Percentiles rank a stretch among this genome's conserved stretches.
phyloP scores from a whole-genome alignment of 2,888 invertebrate genomes.

The Oasisia sp. region DNA sequence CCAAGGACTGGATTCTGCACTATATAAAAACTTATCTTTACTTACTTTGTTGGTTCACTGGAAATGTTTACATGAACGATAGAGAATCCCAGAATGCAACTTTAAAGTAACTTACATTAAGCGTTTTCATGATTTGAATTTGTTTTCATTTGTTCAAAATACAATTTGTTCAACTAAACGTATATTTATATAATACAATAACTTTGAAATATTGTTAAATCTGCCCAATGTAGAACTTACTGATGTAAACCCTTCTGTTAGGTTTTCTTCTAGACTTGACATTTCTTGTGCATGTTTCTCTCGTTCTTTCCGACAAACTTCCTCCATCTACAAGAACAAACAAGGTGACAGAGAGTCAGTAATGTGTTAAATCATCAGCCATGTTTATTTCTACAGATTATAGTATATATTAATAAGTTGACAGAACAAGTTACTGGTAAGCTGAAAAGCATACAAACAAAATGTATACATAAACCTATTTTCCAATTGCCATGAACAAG shows the following conservation, averaged over 20 bases:
- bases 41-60: too few species aligned
- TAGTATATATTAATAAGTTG: not conserved
- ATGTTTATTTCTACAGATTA: too few species aligned
- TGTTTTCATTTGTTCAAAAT: not conserved
- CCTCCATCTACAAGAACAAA: conserved; percentile 50
- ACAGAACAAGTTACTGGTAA: not conserved
- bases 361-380: too few species aligned
- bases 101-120: not conserved
- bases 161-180: not conserved
- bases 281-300: conserved; percentile 53
- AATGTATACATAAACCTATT: not conserved
- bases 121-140: not conserved
- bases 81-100: not conserved
- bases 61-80: too few species aligned
- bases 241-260: conserved; percentile 62
- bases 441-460: not conserved
- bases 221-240: conserved; percentile 42
- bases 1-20: too few species aligned
- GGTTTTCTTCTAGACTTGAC: conserved; percentile 50
- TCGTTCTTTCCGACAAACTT: conserved; percentile 51
- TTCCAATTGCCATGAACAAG: not conserved
- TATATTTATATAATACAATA: not conserved
- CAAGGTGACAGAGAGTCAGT: conserved; percentile 23
- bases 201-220: not conserved
- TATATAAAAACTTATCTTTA: too few species aligned